Evolutionary conservation across 35 echinoderm and acorn worm species (phyloP), one percentile per base, ranked within the genome.

Genomic region (Nesometra sesokonis): DNA sequence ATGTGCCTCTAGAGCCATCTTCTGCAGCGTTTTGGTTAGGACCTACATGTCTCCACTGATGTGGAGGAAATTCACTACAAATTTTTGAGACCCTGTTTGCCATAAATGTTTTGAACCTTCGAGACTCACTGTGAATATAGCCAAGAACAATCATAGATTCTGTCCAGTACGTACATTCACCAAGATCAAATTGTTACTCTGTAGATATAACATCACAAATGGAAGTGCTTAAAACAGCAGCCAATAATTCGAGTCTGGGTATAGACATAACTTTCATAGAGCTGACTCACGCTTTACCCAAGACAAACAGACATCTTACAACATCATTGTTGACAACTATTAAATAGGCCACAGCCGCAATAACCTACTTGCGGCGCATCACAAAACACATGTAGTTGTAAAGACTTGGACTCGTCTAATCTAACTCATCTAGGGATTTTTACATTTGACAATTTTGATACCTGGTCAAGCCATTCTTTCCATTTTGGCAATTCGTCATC

Each of bases 361-460:
- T 93, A 93, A 27, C 88, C 88, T 32, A 19, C 37, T 35, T 90
- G 36, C 2, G 84, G 83, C 32, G 92, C 91, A 80, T 89, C 91
- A 32, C 39, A 85, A 79, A 87, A 89, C 39, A 80, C 77, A 34
- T 89, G 88, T 2, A 89, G 46, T 29, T 89, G 88, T 0, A 31
- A 78, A 13, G 21, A 29, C 21, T 81, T 57, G 31, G 35, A 17
- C n/a, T 80, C 37, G 23, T 23, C 67, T 33, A 81, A 77, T 40
- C 87, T 90, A 8, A 88, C 15, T 32, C 93, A 88, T 79, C 89
- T 77, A 4, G 9, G 21, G 17, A 94, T 85, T 47, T 38, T 33
- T 34, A 86, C 17, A 11, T 31, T 76, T 33, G 29, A 35, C 19
- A 86, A 11, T 11, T 76, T 31, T 5, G 19, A 19, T 30, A 86